Conservation (phyloP, 2,113 vertebrate species). For the Beaufortia kweichowensis region DNA sequence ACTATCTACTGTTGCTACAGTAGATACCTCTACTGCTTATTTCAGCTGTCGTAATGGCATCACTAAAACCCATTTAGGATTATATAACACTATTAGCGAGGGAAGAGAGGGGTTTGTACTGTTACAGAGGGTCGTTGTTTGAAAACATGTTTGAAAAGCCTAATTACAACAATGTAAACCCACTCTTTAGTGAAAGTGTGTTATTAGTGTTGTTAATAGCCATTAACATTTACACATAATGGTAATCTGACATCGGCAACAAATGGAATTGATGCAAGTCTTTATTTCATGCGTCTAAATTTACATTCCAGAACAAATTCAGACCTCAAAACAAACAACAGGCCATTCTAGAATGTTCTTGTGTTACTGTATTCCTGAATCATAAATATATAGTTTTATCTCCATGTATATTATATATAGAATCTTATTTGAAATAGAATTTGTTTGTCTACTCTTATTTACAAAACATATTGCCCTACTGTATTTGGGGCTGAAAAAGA, state of each 20-base stretch:
- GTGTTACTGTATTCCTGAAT: slow-evolving; percentile 33
- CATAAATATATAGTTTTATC: slow-evolving; percentile 45
- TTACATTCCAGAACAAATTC: slow-evolving; percentile 74
- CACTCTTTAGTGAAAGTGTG: not conserved
- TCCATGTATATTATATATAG: slow-evolving; percentile 52
- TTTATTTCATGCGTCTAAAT: slow-evolving; percentile 78
- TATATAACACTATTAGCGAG: slow-evolving; percentile 19
- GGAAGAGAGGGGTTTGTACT: not conserved
- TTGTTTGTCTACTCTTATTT: slow-evolving; percentile 72
- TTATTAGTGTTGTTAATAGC: not conserved
- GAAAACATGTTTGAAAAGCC: slow-evolving; percentile 11
- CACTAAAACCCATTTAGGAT: not conserved
- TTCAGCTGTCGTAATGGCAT: not conserved
- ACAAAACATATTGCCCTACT: slow-evolving; percentile 70
- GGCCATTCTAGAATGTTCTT: slow-evolving; percentile 57
- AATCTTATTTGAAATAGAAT: slow-evolving; percentile 65
- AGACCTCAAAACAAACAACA: slow-evolving; percentile 65
- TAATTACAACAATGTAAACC: not conserved
- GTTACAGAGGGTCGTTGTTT: not conserved
- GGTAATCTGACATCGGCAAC: slow-evolving; percentile 35
- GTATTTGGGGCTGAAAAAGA: slow-evolving; percentile 61
- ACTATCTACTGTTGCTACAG: too few relatives aligned
- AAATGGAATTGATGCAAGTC: slow-evolving; percentile 68
- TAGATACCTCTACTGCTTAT: too few relatives aligned
- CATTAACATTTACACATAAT: not conserved